Percentiles rank a stretch among this genome's conserved stretches.
phyloP scores from a whole-genome alignment of 1,140 invertebrate species.

The Aphis craccivora region DNA sequence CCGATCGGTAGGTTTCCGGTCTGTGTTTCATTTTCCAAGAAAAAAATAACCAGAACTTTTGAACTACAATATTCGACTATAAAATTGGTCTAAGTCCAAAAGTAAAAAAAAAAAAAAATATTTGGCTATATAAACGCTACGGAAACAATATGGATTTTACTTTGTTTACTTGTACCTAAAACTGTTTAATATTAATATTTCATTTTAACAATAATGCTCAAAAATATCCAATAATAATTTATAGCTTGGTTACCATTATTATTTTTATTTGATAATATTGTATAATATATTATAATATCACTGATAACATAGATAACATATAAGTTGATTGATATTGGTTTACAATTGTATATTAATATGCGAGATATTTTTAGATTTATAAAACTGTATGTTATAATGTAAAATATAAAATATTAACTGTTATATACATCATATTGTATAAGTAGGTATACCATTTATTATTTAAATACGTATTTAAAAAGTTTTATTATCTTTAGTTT shows the following conservation, averaged over 20 bases:
- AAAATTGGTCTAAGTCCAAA: conserved; percentile 1
- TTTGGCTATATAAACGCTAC: neutral
- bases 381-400: neutral
- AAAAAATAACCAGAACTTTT: conserved; percentile 28
- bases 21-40: neutral
- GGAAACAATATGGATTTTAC: neutral
- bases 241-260: neutral
- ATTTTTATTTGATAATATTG: neutral
- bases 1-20: neutral
- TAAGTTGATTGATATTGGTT: neutral
- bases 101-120: neutral
- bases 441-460: neutral
- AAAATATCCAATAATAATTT: neutral
- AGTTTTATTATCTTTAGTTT: neutral
- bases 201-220: neutral
- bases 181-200: neutral
- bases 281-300: neutral
- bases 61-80: conserved; percentile 4
- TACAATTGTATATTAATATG: neutral
- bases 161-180: neutral
- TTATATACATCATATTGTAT: neutral
- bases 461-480: neutral
- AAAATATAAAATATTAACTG: neutral
- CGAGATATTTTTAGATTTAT: neutral
- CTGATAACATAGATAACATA: neutral